A percentile compares a stretch with the other conserved stretches of the same genome.
Evolutionary conservation across 2,797 vertebrate species (phyloP).

Genomic region (Sebastes goodei): DNA sequence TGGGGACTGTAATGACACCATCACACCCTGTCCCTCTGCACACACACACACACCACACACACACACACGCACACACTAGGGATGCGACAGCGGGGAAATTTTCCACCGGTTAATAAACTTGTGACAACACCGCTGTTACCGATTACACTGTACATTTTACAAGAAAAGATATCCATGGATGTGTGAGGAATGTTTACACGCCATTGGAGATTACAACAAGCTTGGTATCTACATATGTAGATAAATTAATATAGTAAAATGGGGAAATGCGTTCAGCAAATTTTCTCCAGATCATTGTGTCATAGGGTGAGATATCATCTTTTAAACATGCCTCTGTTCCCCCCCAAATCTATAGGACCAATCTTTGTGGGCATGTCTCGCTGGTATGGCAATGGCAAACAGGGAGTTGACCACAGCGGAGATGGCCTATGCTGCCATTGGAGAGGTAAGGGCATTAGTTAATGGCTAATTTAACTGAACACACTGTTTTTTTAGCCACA

Average conservation of each 20-base stretch:
- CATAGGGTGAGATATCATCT: not conserved
- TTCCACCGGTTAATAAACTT: not conserved
- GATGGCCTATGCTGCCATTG: conserved; percentile 92
- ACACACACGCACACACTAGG: not conserved
- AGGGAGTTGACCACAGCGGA: conserved; percentile 92
- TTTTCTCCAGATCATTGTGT: not conserved
- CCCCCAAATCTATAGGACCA: conserved; percentile 84
- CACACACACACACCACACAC: no score
- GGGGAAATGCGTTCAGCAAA: not conserved
- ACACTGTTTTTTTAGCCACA: not conserved
- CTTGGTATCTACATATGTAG: not conserved
- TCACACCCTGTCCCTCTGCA: not conserved
- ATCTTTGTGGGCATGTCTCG: conserved; percentile 94
- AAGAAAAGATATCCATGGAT: not conserved
- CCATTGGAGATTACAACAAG: not conserved
- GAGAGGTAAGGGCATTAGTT: conserved; percentile 84
- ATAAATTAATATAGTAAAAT: not conserved
- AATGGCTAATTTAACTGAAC: not conserved
- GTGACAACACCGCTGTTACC: not conserved
- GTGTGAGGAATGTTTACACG: not conserved
- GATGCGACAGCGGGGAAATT: not conserved
- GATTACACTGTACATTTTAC: not conserved
- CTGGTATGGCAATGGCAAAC: conserved; percentile 93
- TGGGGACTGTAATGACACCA: not conserved
- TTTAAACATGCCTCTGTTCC: conserved; percentile 12